Conservation (phyloP, 2,113 vertebrate species). For the Pica pica region DNA sequence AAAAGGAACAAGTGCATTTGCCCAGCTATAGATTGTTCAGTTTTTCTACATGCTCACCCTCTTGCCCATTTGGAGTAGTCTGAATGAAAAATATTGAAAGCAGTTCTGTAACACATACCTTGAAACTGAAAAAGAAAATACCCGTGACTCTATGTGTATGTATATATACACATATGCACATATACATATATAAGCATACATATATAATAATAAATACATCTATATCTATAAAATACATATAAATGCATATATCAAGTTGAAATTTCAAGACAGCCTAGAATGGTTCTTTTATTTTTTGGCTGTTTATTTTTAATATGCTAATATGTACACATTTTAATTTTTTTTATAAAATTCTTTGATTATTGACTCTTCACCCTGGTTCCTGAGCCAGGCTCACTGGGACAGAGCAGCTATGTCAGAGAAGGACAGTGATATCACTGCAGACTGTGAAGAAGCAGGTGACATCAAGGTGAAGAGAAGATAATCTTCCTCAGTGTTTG, state of each 20-base stretch:
- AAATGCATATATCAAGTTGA: not conserved
- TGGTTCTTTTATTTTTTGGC: not conserved
- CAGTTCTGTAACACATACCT: not conserved
- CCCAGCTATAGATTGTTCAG: not conserved
- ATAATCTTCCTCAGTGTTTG: not conserved
- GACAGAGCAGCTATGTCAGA: not conserved
- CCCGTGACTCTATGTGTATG: accelerated
- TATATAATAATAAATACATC: not conserved
- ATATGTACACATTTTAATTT: not conserved
- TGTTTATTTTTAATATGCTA: not conserved
- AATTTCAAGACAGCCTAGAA: not conserved
- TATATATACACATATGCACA: not conserved
- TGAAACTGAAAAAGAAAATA: not conserved
- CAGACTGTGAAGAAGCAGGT: not conserved
- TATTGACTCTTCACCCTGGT: not conserved
- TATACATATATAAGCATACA: not conserved
- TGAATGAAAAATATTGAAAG: not conserved
- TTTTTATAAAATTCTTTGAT: not conserved
- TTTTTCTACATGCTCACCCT: not conserved
- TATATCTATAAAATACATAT: not conserved
- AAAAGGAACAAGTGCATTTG: not conserved
- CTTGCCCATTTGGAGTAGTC: not conserved
- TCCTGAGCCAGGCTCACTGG: not conserved
- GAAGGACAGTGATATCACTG: not conserved
- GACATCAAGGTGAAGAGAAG: not conserved